phyloP scores from a whole-genome alignment of 1,140 invertebrate species.

The Ips typographus region DNA sequence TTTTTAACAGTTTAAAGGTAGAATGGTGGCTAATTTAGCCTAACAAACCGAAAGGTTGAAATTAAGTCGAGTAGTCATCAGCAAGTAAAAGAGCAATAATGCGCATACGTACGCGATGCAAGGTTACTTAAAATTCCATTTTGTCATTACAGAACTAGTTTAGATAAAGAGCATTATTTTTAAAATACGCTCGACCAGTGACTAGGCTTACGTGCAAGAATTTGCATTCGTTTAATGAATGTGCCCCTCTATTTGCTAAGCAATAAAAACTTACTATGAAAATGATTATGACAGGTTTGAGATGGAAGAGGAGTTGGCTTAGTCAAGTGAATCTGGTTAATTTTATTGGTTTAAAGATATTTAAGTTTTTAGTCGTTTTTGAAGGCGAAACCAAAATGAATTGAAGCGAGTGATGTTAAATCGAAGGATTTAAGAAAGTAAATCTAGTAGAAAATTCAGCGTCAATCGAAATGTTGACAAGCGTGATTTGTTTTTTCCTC shows the following conservation, averaged over 20 bases:
- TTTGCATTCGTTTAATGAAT: constrained; percentile 22
- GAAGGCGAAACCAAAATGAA: background rate
- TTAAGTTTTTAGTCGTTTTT: background rate
- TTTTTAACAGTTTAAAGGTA: too few relatives aligned
- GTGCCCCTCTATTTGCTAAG: background rate
- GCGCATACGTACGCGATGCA: constrained; percentile 17
- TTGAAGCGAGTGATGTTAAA: background rate
- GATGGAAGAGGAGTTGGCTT: background rate
- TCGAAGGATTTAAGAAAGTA: background rate
- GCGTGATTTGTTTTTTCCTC: constrained; percentile 2
- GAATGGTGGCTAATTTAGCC: too few relatives aligned
- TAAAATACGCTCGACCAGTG: constrained; percentile 6
- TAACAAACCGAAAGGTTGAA: too few relatives aligned
- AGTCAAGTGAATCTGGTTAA: background rate
- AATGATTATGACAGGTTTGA: background rate
- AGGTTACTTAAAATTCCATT: constrained; percentile 33
- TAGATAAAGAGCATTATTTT: constrained; percentile 22
- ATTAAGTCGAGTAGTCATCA: background rate
- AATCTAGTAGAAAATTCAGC: background rate
- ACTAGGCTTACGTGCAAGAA: constrained; percentile 23
- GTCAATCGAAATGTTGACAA: background rate
- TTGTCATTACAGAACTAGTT: constrained; percentile 31
- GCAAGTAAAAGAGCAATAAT: constrained; percentile 4
- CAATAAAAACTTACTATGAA: background rate
- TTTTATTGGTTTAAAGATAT: background rate